These are phyloP conservation scores for Melanotaenia maccullochi DNA, from an alignment of 2,797 vertebrate species.

Conservation along the genomic window DNA sequence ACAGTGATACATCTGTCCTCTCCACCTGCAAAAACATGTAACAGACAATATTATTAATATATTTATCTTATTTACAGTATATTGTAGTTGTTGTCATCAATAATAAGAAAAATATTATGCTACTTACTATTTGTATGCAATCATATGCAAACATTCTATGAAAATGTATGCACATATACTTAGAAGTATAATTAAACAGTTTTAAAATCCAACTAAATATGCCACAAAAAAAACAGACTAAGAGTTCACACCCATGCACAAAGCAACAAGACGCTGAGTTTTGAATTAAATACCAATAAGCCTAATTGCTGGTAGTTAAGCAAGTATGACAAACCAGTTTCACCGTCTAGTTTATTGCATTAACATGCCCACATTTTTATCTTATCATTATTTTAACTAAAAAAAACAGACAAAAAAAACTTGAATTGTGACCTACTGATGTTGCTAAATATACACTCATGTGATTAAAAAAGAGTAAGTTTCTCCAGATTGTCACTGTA, in stretches of 20 bases:
- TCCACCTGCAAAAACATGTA: slow-evolving; percentile 78
- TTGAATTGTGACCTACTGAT: background rate
- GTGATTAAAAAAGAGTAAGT: too few relatives aligned
- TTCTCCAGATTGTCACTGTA: too few relatives aligned
- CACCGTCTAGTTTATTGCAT: background rate
- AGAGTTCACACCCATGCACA: background rate
- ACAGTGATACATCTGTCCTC: slow-evolving; percentile 87
- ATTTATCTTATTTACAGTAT: too few relatives aligned
- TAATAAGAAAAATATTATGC: too few relatives aligned
- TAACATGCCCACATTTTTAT: too few relatives aligned
- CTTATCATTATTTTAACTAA: background rate
- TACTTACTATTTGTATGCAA: too few relatives aligned
- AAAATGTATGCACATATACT: too few relatives aligned
- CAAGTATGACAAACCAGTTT: slow-evolving; percentile 1
- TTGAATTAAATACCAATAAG: background rate
- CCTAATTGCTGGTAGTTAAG: background rate
- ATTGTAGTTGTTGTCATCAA: too few relatives aligned
- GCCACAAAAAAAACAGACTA: background rate
- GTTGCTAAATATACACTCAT: too few relatives aligned
- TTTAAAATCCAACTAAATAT: background rate
- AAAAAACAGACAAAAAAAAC: background rate
- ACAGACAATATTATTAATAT: background rate
- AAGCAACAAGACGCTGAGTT: background rate
- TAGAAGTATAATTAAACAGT: background rate
- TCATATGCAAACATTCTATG: too few relatives aligned